Evolutionary conservation across 2,113 vertebrate genomes (phyloP).

Genomic region (Onychostruthus taczanowskii): DNA sequence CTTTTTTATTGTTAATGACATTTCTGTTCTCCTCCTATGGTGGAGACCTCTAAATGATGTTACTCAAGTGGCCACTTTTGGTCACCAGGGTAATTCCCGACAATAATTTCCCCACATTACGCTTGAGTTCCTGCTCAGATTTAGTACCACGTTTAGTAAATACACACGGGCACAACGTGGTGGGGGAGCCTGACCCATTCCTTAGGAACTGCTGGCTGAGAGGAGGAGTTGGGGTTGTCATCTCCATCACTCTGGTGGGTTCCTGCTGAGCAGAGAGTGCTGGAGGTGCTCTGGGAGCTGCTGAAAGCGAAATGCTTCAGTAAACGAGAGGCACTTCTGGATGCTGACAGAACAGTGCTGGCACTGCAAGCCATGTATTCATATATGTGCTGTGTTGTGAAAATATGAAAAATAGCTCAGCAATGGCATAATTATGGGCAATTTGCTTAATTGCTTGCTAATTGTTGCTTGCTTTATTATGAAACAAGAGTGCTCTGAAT

Average conservation of each 20-base stretch:
- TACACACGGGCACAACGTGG: background rate
- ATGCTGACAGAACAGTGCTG: slow-evolving; percentile 71
- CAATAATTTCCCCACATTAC: slow-evolving; percentile 47
- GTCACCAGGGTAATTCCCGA: slow-evolving; percentile 53
- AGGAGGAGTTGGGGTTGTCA: slow-evolving; percentile 71
- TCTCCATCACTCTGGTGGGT: slow-evolving; percentile 71
- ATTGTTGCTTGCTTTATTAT: slow-evolving; percentile 73
- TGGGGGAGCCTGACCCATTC: background rate
- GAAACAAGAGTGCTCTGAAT: slow-evolving; percentile 67
- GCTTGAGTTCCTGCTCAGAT: slow-evolving; percentile 32
- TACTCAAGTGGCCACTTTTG: slow-evolving; percentile 41
- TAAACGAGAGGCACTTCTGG: slow-evolving; percentile 46
- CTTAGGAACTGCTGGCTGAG: slow-evolving; percentile 70
- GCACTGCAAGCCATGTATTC: slow-evolving; percentile 65
- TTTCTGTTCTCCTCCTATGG: slow-evolving; percentile 19
- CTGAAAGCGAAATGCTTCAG: slow-evolving; percentile 67
- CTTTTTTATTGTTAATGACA: slow-evolving; percentile 52
- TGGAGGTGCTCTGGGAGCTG: slow-evolving; percentile 57
- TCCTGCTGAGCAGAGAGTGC: slow-evolving; percentile 69
- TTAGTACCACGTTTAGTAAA: slow-evolving; percentile 43
- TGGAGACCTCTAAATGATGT: slow-evolving; percentile 42
- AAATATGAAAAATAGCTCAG: slow-evolving; percentile 72
- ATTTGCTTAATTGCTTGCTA: slow-evolving; percentile 71
- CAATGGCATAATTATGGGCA: slow-evolving; percentile 75
- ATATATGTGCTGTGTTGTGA: slow-evolving; percentile 65